These are phyloP conservation scores for Nipponia nippon DNA, from an alignment of 2,113 vertebrate species.

Conservation along the genomic window DNA sequence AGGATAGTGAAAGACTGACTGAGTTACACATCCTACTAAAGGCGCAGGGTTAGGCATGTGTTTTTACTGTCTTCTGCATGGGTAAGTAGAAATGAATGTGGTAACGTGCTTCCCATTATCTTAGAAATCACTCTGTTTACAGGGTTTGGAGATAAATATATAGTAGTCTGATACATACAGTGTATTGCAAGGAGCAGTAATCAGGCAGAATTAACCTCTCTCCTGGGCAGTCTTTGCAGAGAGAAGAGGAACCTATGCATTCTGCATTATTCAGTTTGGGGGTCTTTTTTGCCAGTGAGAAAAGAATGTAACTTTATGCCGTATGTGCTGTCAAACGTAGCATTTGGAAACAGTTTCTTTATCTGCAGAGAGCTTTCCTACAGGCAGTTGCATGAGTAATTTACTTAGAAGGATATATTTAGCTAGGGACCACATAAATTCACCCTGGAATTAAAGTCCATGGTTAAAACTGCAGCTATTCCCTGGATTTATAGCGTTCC, in stretches of 20 bases:
- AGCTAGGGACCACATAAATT: slow-evolving; percentile 57
- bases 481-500: slow-evolving; percentile 25
- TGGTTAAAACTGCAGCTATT: slow-evolving; percentile 44
- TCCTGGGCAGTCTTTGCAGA: neutral
- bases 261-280: neutral
- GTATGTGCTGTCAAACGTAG: slow-evolving; percentile 44
- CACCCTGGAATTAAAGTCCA: slow-evolving; percentile 69
- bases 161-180: neutral
- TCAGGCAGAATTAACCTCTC: neutral
- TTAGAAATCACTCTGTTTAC: slow-evolving; percentile 36
- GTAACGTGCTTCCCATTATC: slow-evolving; percentile 31
- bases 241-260: neutral
- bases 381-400: slow-evolving; percentile 60
- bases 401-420: slow-evolving; percentile 72
- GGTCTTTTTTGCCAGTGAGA: slow-evolving; percentile 26
- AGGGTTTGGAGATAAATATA: neutral
- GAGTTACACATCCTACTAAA: slow-evolving; percentile 45
- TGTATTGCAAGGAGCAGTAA: neutral
- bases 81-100: slow-evolving; percentile 7
- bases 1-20: slow-evolving; percentile 1
- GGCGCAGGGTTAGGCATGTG: slow-evolving; percentile 37
- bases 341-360: slow-evolving; percentile 45
- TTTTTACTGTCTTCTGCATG: slow-evolving; percentile 37
- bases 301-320: slow-evolving; percentile 55
- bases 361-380: slow-evolving; percentile 54